Evolutionary conservation across 2,888 invertebrate species (phyloP), one percentile per base, ranked within the genome.

Genomic region (Linnaemya tessellans): DNA sequence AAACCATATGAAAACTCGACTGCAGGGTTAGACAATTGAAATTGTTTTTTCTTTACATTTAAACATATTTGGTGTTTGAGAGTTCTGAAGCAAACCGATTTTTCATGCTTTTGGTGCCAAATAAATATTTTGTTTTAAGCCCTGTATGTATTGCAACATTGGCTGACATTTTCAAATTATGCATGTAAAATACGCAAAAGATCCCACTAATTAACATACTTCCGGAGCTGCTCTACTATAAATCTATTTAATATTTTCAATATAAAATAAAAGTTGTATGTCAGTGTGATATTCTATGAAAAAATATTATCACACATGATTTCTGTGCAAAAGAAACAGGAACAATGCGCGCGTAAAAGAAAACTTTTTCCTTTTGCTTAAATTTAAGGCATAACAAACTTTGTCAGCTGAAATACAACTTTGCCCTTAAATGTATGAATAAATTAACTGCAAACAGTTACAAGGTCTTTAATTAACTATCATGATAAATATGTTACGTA

Each of bases 321-420:
- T 30, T 71, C 43, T 58, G 13, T 58, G 11, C 18, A 30, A 35
- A 56, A 25, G 54, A n/a, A 56, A 41, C 56, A 58, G 30, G 3
- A 43, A 49, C 62, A 41, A 1, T 51, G 15, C 2, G 1, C 41
- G 15, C 11, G 8, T 35, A 20, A 20, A 43, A 18, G 18, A 38
- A 73, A 64, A 62, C 46, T 22, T 60, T 60, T 30, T 25, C 0
- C 9, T 64, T 38, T 22, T 8, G 13, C 49, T 49, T 15, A 38
- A 62, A n/a, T n/a, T 1, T 30, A 74, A 49, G 22, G 49, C 35
- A 51, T 22, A n/a, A 64, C 64, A 74, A 62, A 64, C 51, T 64
- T 64, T 62, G 38, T 1, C 38, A 51, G 51, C 11, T 20, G 25
- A 20, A 38, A 41, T 13, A 8, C 51, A 74, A 74, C n/a, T 51